phyloP scores from a whole-genome alignment of 2,797 vertebrate genomes.

The Sphaeramia orbicularis region DNA sequence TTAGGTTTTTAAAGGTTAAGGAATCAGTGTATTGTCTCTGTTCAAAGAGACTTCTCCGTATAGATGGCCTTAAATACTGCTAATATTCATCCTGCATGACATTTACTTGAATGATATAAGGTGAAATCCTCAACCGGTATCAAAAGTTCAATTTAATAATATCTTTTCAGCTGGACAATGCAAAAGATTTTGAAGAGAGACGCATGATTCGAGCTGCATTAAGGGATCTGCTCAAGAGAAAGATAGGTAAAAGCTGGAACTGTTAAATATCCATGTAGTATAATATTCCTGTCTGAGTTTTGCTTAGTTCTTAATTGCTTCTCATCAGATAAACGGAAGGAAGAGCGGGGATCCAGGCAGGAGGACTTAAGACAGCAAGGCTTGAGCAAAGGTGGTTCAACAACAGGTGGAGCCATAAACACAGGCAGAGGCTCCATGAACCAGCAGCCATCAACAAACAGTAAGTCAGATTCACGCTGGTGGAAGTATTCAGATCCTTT shows the following conservation, averaged over 20 bases:
- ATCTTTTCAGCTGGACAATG: conserved; percentile 88
- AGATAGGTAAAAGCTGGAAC: conserved; percentile 77
- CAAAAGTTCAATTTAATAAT: neutral
- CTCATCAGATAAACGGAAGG: conserved; percentile 90
- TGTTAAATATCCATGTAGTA: neutral
- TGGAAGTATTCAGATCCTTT: no score
- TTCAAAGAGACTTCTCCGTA: no score
- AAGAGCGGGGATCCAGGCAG: conserved; percentile 88
- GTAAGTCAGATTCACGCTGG: conserved; percentile 33
- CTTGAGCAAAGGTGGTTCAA: conserved; percentile 60
- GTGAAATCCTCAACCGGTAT: neutral
- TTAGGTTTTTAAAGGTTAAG: no score
- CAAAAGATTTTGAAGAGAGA: conserved; percentile 91
- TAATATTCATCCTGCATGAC: no score
- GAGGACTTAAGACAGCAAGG: conserved; percentile 87
- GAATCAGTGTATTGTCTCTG: no score
- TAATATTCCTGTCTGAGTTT: neutral
- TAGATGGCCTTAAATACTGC: no score
- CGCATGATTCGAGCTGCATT: conserved; percentile 91
- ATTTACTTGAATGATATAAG: no score
- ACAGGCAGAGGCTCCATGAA: conserved; percentile 63
- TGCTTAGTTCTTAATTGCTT: neutral
- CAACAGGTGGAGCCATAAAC: conserved; percentile 48
- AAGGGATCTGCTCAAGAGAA: conserved; percentile 93
- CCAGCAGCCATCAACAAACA: conserved; percentile 76